Base-by-base conservation (phyloP, 2,797 vertebrate genomes). In the Hypotaenidia okinawae region DNA sequence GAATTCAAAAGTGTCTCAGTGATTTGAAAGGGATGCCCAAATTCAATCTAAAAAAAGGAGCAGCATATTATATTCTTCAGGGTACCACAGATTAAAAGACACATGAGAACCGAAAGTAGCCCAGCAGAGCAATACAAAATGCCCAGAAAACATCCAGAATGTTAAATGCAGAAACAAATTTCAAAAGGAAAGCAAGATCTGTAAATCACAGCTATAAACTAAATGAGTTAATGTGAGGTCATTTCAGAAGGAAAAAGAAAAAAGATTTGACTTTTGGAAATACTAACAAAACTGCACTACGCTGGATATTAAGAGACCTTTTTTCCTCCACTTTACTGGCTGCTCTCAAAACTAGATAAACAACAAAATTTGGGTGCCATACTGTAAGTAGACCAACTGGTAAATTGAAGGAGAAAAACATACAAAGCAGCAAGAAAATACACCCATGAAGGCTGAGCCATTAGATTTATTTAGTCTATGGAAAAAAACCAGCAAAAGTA, bases 41-140 rank as follows among this genome's bases (percentile, higher is more conserved):
- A 75, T 35, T 61, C 18, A 51, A 45, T 32, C n/a, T 64, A 76
- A 43, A 21, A 69, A 41, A 11, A 62, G 10, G 12, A 90, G 78
- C 2, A 49, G 18, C 0, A 0, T 35, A 67, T 17, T 18, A 13
- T 16, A 52, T 32, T 27, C 37, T 64, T 79, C 55, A 45, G 2
- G 1, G 5, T n/a, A 85, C 6, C 13, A 70, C 37, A 47, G 4
- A 69, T 54, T 58, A 89, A 32, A 0, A 68, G 19, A 73, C 18
- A 55, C 5, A 3, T 6, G 62, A 55, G 37, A 83, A 35, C 30
- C 30, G 1, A 63, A 84, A 72, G 9, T 12, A 81, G 27, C 23
- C 49, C n/a, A 72, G 25, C 37, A 58, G 30, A 78, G 25, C 74
- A 87, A 62, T 17, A 52, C 4, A 49, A 13, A 6, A 51, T 21